Conservation (phyloP, 2,888 invertebrate genomes). For the Cynaeus angustus region DNA sequence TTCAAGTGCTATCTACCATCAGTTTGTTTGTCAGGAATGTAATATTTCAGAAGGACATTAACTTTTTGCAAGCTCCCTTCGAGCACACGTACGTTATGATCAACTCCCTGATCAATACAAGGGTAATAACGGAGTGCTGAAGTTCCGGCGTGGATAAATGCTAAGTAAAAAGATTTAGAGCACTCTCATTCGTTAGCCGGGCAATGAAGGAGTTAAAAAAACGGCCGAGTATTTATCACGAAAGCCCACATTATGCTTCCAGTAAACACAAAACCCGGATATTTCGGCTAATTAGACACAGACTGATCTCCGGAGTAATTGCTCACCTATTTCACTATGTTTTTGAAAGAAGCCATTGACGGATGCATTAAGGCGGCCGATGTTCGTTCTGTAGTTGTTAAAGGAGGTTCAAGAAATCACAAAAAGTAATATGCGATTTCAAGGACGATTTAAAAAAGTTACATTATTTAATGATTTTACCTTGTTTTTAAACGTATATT, state of each 20-base stretch:
- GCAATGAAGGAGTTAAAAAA: conserved; percentile 50
- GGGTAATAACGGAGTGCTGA: conserved; percentile 15
- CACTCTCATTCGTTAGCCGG: conserved; percentile 46
- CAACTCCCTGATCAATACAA: too few species aligned
- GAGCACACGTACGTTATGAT: too few species aligned
- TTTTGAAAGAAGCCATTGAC: too few species aligned
- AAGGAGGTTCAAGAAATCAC: too few species aligned
- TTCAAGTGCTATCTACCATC: conserved; percentile 51
- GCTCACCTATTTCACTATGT: too few species aligned
- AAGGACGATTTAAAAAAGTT: too few species aligned
- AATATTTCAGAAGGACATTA: conserved; percentile 45
- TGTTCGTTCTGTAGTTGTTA: too few species aligned
- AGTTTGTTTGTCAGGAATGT: conserved; percentile 47
- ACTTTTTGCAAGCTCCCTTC: conserved; percentile 15
- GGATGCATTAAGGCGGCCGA: too few species aligned
- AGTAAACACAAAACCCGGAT: conserved; percentile 26
- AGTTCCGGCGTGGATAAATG: conserved; percentile 46
- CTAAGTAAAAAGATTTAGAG: conserved; percentile 47
- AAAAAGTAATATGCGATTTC: too few species aligned
- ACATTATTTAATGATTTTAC: too few species aligned
- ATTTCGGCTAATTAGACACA: conserved; percentile 24
- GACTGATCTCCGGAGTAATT: background rate
- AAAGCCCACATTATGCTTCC: conserved; percentile 27
- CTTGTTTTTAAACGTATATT: too few species aligned
- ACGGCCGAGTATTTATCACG: conserved; percentile 47